Evolutionary conservation across 2,888 invertebrate species (phyloP), one percentile per base, ranked within the genome.

Genomic region (Branchipolynoe longqiensis): DNA sequence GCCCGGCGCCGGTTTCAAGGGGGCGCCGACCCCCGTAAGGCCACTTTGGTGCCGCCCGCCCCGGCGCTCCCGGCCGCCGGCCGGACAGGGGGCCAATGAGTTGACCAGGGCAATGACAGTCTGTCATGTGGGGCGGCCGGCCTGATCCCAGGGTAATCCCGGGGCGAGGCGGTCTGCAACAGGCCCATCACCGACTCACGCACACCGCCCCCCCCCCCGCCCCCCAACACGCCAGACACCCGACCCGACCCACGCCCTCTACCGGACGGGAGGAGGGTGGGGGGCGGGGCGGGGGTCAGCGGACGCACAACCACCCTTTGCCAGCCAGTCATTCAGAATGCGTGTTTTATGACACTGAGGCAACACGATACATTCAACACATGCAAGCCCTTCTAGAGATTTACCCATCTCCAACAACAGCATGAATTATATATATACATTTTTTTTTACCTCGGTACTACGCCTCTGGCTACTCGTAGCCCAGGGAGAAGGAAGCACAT

Each of bases 101-200:
- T 78, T 78, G 78, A 78, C 78, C 78, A 78, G 78, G 78, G 31
- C 78, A 78, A 78, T 78, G 78, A 78, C 78, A 78, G 78, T 54
- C 54, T 78, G 78, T 78, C 78, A 78, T 78, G 78, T 78, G 18
- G 25, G 78, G 48, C 78, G 41, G 78, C 33, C 14, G 78, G 48
- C 78, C 41, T 54, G 78, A 54, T 78, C 78, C 78, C 6, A 12
- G 78, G 41, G 54, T 41, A 48, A 78, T 48, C 48, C 78, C 78
- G 8, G 54, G 54, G 18, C 69, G 69, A 38, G 22, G 36, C 1
- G 69, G 69, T 14, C 69, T 36, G 69, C 69, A 69, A 69, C 69
- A 69, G 69, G 69, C 69, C 69, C 69, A 62, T 38, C 36, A 31
- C 64, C 38, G 69, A 69, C 69, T 36, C 69, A 69, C 38, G 69